Conservation (phyloP, 2,888 invertebrate species). For the Euzetes globulus region DNA sequence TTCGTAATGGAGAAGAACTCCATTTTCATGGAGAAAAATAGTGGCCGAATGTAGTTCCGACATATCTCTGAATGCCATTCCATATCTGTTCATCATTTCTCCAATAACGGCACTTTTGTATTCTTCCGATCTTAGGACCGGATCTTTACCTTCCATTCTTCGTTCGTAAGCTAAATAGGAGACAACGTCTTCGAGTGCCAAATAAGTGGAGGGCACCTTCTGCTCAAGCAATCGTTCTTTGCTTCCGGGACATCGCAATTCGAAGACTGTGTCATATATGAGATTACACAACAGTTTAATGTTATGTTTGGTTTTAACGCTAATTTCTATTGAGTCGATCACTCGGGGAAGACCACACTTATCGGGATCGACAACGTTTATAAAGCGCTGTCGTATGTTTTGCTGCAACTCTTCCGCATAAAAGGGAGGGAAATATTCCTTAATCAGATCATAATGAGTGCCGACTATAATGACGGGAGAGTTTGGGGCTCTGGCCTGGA, state of each 20-base stretch:
- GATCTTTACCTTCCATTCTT: slow-evolving; percentile 52
- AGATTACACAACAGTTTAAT: slow-evolving; percentile 79
- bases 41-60: slow-evolving; percentile 78
- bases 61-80: slow-evolving; percentile 61
- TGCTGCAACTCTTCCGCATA: slow-evolving; percentile 73
- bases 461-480: slow-evolving; percentile 93
- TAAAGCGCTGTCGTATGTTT: slow-evolving; percentile 73
- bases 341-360: slow-evolving; percentile 90
- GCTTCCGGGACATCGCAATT: slow-evolving; percentile 71
- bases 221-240: slow-evolving; percentile 85
- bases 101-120: slow-evolving; percentile 52
- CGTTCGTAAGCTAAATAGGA: slow-evolving; percentile 70
- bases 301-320: slow-evolving; percentile 78
- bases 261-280: slow-evolving; percentile 87
- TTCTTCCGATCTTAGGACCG: slow-evolving; percentile 48
- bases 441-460: slow-evolving; percentile 84
- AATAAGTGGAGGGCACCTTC: slow-evolving; percentile 88
- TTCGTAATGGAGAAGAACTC: slow-evolving; percentile 85
- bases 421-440: slow-evolving; percentile 55
- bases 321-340: slow-evolving; percentile 83
- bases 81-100: slow-evolving; percentile 60
- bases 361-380: slow-evolving; percentile 88
- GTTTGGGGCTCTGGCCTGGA: slow-evolving; percentile 88
- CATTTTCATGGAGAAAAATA: slow-evolving; percentile 94
- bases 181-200: slow-evolving; percentile 87